phyloP scores from a whole-genome alignment of 2,888 invertebrate genomes.

The Scaptomyza caliginosa region DNA sequence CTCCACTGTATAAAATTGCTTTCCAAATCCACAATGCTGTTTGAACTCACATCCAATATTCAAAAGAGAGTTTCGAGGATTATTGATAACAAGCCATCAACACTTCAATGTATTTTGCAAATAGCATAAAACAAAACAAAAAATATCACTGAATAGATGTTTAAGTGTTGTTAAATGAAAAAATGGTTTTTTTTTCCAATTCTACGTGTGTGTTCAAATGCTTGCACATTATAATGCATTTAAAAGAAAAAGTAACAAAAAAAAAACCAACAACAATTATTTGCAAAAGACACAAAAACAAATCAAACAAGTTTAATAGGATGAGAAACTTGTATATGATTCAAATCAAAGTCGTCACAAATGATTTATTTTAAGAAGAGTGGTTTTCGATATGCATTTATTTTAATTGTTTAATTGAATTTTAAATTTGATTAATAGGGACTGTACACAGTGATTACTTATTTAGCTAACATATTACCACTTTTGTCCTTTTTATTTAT shows the following conservation, averaged over 20 bases:
- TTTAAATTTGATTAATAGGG: constrained; percentile 10
- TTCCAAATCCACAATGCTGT: constrained; percentile 14
- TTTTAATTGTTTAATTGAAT: constrained; percentile 21
- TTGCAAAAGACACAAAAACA: constrained; percentile 19
- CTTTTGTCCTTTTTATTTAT: neutral
- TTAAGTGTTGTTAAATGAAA: constrained; percentile 24
- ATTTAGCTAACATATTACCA: neutral
- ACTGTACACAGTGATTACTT: neutral
- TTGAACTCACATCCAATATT: constrained; percentile 4
- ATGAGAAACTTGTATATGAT: constrained; percentile 9
- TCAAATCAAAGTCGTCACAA: neutral
- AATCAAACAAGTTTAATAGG: neutral
- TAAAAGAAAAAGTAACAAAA: constrained; percentile 3
- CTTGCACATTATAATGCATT: constrained; percentile 20
- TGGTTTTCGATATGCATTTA: constrained; percentile 38
- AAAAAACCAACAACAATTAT: constrained; percentile 5
- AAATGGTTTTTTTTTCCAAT: constrained; percentile 27
- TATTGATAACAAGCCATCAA: constrained; percentile 7
- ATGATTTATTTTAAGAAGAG: neutral
- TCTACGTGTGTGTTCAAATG: constrained; percentile 40
- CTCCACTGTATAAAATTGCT: constrained; percentile 4
- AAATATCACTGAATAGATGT: constrained; percentile 21
- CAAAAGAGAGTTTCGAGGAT: constrained; percentile 15
- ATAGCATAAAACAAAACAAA: constrained; percentile 1
- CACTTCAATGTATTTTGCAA: constrained; percentile 31